phyloP scores from a whole-genome alignment of 1,140 invertebrate genomes.

The Leptopilina boulardi region DNA sequence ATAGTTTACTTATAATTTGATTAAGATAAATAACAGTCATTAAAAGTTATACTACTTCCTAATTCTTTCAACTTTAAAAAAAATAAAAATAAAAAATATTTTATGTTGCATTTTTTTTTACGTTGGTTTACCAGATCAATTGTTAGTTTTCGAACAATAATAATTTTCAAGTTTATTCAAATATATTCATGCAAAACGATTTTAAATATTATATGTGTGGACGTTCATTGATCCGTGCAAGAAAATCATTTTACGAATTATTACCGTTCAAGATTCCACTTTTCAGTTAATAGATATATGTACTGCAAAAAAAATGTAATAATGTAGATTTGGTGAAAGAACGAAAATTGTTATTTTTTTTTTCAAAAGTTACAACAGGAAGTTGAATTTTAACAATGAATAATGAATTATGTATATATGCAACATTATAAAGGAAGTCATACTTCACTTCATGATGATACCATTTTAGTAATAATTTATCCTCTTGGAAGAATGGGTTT shows the following conservation, averaged over 20 bases:
- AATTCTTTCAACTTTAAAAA: background rate
- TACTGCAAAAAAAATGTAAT: background rate
- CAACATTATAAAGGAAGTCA: background rate
- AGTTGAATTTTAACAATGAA: slow-evolving; percentile 9
- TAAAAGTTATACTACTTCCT: background rate
- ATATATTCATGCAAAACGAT: background rate
- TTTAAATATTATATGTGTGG: background rate
- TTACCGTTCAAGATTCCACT: background rate
- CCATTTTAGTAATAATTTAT: background rate
- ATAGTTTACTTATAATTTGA: background rate
- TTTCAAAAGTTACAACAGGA: background rate
- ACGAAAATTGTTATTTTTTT: background rate
- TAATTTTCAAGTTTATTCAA: background rate
- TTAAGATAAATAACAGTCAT: background rate
- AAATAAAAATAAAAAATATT: background rate
- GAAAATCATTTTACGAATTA: slow-evolving; percentile 7
- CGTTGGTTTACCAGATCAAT: background rate
- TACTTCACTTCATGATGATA: slow-evolving; percentile 5
- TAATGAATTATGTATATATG: background rate
- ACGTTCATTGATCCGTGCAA: slow-evolving; percentile 15
- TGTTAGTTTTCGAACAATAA: background rate
- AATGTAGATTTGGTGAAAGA: background rate
- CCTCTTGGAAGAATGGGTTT: background rate
- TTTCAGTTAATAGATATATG: background rate
- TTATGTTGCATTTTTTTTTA: background rate